These are phyloP conservation scores for Fragum fragum DNA, from an alignment of 2,888 invertebrate genomes.

Conservation along the genomic window DNA sequence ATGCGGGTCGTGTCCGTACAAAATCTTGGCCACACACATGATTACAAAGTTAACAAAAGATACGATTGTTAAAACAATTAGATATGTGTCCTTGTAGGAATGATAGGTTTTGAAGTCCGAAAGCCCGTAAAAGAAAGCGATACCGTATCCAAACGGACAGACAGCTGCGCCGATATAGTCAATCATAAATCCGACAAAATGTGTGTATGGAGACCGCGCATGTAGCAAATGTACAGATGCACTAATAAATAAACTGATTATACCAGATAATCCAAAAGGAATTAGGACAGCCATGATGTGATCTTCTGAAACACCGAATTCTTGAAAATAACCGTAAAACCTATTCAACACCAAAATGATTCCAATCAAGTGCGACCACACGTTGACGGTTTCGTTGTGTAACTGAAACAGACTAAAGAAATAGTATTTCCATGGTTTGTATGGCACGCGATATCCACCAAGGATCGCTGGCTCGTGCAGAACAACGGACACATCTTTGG, in stretches of 20 bases:
- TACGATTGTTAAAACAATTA: slow-evolving; percentile 54
- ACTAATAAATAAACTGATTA: slow-evolving; percentile 65
- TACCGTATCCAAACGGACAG: slow-evolving; percentile 67
- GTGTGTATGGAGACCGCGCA: slow-evolving; percentile 63
- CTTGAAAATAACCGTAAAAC: slow-evolving; percentile 66
- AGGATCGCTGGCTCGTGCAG: slow-evolving; percentile 79
- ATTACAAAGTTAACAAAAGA: slow-evolving; percentile 65
- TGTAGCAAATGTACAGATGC: slow-evolving; percentile 68
- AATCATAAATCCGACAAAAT: slow-evolving; percentile 70
- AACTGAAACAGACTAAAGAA: slow-evolving; percentile 77
- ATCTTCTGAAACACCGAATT: slow-evolving; percentile 75
- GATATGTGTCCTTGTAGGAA: slow-evolving; percentile 34
- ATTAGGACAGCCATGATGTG: slow-evolving; percentile 72
- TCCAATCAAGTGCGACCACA: slow-evolving; percentile 80
- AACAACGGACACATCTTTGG: slow-evolving; percentile 73
- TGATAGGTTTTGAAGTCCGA: slow-evolving; percentile 58
- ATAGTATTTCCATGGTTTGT: slow-evolving; percentile 78
- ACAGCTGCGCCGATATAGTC: slow-evolving; percentile 71
- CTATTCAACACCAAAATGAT: slow-evolving; percentile 63
- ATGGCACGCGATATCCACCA: slow-evolving; percentile 74
- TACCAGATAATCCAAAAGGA: slow-evolving; percentile 61
- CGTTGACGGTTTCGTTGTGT: slow-evolving; percentile 82
- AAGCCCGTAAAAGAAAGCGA: slow-evolving; percentile 62
- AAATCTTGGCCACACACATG: slow-evolving; percentile 63
- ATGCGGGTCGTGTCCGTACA: slow-evolving; percentile 68